phyloP scores from a whole-genome alignment of 1,140 invertebrate species.

The Penaeus chinensis region DNA sequence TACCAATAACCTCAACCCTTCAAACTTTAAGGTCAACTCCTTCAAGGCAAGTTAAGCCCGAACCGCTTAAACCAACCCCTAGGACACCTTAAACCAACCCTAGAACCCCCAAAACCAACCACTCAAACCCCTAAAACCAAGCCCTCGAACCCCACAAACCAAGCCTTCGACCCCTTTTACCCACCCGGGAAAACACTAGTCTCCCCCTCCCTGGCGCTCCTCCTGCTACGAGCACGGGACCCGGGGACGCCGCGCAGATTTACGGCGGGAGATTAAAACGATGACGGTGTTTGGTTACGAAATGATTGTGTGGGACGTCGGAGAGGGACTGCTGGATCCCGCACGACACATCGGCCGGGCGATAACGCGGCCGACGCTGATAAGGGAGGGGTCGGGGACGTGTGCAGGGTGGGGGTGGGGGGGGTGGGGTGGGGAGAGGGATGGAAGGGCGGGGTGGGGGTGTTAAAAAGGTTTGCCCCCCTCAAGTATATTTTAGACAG shows the following conservation, averaged over 20 bases:
- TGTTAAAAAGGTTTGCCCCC: not conserved
- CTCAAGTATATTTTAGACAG: too few species aligned
- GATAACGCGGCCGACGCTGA: constrained; percentile 25
- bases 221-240: not conserved
- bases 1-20: too few species aligned
- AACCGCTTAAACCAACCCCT: too few species aligned
- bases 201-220: not conserved
- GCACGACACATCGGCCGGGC: constrained; percentile 20
- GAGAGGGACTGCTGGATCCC: not conserved
- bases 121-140: too few species aligned
- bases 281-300: constrained; percentile 42
- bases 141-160: too few species aligned
- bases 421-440: not conserved
- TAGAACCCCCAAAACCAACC: too few species aligned
- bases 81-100: too few species aligned
- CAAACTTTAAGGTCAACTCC: too few species aligned
- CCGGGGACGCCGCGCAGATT: constrained; percentile 11
- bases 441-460: not conserved
- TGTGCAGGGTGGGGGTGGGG: not conserved
- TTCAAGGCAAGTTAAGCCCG: too few species aligned
- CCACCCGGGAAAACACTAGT: too few species aligned
- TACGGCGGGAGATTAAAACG: constrained; percentile 34
- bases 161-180: too few species aligned
- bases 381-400: not conserved
- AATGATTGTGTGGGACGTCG: constrained; percentile 38